Evolutionary conservation across 1,140 invertebrate species (phyloP), one percentile per base, ranked within the genome.

Genomic region (Vanessa tameamea): DNA sequence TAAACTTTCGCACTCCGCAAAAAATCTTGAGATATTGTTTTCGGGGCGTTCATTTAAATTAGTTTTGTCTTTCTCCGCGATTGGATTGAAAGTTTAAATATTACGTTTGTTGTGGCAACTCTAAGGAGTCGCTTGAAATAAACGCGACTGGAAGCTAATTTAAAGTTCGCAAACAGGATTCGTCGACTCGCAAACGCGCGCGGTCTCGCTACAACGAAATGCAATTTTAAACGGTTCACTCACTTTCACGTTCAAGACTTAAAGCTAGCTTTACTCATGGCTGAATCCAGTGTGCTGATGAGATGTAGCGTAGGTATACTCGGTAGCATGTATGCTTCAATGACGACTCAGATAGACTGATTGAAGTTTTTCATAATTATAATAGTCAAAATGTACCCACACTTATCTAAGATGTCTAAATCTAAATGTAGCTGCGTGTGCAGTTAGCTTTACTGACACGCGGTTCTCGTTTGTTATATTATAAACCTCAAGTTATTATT

Each of bases 21-120:
- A 75, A 75, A 74, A 59, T 65, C 68, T 75, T 70, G 50, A 65
- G 47, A 70, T 75, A 75, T 75, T 70, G 68, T 75, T 65, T 69
- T 57, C n/a, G 64, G 69, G 64, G 57, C 57, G 64, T 71, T 71
- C 64, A 75, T 71, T 71, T 70, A 66, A 75, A 75, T 71, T 71
- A 71, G 47, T 67, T 67, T 71, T 57, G 73, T 69, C 68, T 65
- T 51, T 57, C 14, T 26, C 23, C 16, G 50, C 59, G 20, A 53
- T 64, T 71, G 51, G 53, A n/a, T 37, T 37, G 15, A 59, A 72
- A 65, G 50, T 47, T 72, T 72, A 50, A 69, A 53, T 48, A 69
- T 74, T 47, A 61, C 53, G 72, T 68, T 73, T 73, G 57, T 64
- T 68, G 65, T 48, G 57, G 26, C 57, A 57, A 65, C n/a, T 48